These are phyloP conservation scores for Mimas tiliae DNA, from an alignment of 2,888 invertebrate genomes.

Conservation along the genomic window DNA sequence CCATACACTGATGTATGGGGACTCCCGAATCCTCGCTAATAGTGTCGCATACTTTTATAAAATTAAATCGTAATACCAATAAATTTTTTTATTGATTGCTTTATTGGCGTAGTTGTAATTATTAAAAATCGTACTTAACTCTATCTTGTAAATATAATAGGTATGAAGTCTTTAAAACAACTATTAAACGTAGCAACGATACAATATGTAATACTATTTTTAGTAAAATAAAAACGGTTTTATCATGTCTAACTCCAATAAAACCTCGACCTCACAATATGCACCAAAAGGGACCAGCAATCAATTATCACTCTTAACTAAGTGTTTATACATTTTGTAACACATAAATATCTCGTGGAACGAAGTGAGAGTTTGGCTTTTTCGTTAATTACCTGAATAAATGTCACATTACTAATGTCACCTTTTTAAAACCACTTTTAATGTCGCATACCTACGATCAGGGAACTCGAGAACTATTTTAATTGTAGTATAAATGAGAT, in stretches of 20 bases:
- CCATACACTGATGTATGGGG: too few species aligned
- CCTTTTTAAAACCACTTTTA: conserved; percentile 7
- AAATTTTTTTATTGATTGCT: too few species aligned
- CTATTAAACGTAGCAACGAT: background rate
- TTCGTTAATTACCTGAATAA: conserved; percentile 13
- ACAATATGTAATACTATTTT: too few species aligned
- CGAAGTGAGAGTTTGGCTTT: conserved; percentile 1
- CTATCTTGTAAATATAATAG: background rate
- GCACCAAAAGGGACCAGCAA: background rate
- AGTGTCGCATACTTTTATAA: too few species aligned
- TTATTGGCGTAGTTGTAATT: too few species aligned
- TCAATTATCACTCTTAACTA: conserved; percentile 1
- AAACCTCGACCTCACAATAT: background rate
- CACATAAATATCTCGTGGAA: background rate
- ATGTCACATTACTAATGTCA: background rate
- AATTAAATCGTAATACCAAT: too few species aligned
- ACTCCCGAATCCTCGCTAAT: too few species aligned
- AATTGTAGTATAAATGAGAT: conserved; percentile 15
- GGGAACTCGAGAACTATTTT: conserved; percentile 15
- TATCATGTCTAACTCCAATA: background rate
- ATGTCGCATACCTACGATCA: background rate
- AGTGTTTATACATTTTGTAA: conserved; percentile 11
- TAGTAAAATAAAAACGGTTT: background rate
- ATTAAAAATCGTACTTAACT: background rate
- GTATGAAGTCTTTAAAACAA: background rate